These are phyloP conservation scores for Nezara viridula DNA, from an alignment of 2,888 invertebrate species.

Conservation along the genomic window DNA sequence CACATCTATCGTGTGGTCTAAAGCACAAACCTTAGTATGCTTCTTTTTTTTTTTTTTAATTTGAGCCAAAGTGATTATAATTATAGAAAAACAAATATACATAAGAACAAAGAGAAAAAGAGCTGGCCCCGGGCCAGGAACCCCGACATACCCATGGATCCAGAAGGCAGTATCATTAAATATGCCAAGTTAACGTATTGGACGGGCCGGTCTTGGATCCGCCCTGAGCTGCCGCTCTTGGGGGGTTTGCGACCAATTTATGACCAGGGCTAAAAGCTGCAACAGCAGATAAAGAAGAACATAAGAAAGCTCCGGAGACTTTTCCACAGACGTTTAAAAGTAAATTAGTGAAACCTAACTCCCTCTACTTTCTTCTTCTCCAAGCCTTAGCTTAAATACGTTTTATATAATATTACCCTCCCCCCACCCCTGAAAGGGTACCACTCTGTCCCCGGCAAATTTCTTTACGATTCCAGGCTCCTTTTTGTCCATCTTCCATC, in stretches of 20 bases:
- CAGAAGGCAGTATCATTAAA: conserved; percentile 29
- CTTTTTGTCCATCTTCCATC: not conserved
- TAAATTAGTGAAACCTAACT: conserved; percentile 44
- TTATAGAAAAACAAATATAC: not conserved
- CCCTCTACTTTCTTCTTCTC: not conserved
- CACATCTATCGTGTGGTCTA: too few relatives aligned
- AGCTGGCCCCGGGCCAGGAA: not conserved
- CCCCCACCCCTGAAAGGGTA: not conserved
- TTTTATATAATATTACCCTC: conserved; percentile 29
- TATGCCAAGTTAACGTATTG: conserved; percentile 35
- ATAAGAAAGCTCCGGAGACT: conserved; percentile 37
- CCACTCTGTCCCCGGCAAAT: not conserved
- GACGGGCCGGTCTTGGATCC: not conserved
- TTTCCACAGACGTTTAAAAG: conserved; percentile 38
- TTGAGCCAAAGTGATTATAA: not conserved
- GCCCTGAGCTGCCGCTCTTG: not conserved
- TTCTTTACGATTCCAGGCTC: not conserved
- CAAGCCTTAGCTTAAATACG: conserved; percentile 44
- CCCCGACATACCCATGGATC: not conserved
- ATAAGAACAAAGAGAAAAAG: not conserved
- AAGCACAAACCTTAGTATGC: too few relatives aligned
- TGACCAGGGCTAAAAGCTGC: conserved; percentile 12
- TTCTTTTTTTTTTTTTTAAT: too few relatives aligned
- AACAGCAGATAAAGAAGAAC: conserved; percentile 42
- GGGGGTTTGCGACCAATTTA: not conserved